Evolutionary conservation across 37 sponge, comb jelly and placozoan genomes (phyloP).

Genomic region (Beroe ovata): DNA sequence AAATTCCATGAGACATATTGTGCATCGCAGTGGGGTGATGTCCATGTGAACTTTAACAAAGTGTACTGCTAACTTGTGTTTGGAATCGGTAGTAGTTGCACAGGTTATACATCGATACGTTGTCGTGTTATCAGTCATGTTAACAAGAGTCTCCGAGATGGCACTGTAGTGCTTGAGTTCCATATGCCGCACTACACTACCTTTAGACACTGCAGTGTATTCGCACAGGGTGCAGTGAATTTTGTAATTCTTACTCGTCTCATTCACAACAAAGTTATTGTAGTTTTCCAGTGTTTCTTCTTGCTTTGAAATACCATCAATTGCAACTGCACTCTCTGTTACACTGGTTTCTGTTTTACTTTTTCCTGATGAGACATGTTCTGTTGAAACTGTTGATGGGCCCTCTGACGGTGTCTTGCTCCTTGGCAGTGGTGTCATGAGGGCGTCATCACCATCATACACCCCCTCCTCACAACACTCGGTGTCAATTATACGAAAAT

Average conservation of each 20-base stretch:
- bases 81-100: background rate
- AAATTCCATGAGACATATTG: background rate
- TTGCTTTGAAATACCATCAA: too few species aligned
- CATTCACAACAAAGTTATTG: background rate
- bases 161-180: background rate
- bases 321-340: too few species aligned
- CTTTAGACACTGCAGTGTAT: background rate
- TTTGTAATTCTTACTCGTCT: background rate
- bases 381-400: background rate
- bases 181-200: background rate
- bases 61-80: background rate
- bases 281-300: background rate
- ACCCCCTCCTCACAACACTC: background rate
- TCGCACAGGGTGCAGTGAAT: background rate
- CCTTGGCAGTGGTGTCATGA: background rate
- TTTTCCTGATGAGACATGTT: too few species aligned
- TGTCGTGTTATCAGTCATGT: background rate
- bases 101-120: conserved; percentile 1
- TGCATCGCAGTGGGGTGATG: background rate
- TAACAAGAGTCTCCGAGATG: background rate
- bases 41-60: background rate
- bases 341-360: too few species aligned
- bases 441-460: background rate
- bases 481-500: background rate
- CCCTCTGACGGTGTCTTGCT: background rate